phyloP scores from a whole-genome alignment of 2,113 vertebrate species.

The Apistogramma diplotaenia region DNA sequence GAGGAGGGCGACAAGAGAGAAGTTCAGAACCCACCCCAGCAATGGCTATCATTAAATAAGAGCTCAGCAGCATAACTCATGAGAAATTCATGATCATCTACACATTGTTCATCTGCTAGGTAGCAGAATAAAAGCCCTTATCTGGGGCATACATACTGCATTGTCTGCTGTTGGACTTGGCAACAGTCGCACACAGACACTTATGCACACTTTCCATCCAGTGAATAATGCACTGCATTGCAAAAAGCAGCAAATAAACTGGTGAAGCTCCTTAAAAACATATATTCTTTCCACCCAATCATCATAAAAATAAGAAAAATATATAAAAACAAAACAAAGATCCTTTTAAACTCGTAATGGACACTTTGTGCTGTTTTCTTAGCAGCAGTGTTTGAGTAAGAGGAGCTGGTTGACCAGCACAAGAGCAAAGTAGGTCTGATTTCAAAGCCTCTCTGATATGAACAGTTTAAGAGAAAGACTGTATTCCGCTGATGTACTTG shows the following conservation, averaged over 20 bases:
- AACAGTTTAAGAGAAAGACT: neutral
- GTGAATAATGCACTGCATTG: neutral
- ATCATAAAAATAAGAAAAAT: neutral
- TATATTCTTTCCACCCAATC: neutral
- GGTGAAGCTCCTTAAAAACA: neutral
- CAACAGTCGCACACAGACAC: neutral
- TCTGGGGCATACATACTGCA: constrained; percentile 35
- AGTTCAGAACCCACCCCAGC: neutral
- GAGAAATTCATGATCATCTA: constrained; percentile 64
- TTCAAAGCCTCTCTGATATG: neutral
- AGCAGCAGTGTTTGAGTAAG: neutral
- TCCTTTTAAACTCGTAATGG: neutral
- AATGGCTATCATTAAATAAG: constrained; percentile 59
- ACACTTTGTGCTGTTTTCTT: neutral
- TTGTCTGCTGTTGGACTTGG: constrained; percentile 19
- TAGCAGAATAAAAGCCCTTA: constrained; percentile 35
- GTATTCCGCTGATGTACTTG: neutral
- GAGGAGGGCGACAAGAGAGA: constrained; percentile 22
- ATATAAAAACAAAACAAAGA: neutral
- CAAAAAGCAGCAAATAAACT: neutral
- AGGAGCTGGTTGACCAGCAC: neutral
- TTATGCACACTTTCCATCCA: neutral
- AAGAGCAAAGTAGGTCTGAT: neutral
- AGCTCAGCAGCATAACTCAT: constrained; percentile 57
- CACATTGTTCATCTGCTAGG: constrained; percentile 37